Evolutionary conservation across 2,113 vertebrate species (phyloP).

Genomic region (Tapirus terrestris): DNA sequence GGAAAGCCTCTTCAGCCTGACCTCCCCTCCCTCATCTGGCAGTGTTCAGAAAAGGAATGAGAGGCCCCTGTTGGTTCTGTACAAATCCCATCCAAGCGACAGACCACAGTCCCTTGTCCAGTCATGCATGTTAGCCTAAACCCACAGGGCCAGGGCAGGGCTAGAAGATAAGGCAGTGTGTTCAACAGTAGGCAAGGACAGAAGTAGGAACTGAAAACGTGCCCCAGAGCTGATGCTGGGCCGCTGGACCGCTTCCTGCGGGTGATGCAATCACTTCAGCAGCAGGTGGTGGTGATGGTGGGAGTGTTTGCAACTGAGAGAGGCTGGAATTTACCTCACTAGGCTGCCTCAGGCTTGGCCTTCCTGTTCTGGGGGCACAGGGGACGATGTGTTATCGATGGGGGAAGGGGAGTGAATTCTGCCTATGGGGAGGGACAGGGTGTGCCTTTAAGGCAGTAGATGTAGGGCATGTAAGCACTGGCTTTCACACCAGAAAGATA

Average conservation of each 20-base stretch:
- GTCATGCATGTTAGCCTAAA: background rate
- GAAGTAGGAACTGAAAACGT: conserved; percentile 81
- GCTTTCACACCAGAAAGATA: background rate
- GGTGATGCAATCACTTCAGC: conserved; percentile 77
- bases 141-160: background rate
- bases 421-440: background rate
- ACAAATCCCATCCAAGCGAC: background rate
- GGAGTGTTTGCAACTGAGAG: conserved; percentile 58
- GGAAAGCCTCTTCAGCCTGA: background rate
- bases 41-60: background rate
- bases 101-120: background rate
- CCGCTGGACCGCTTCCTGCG: conserved; percentile 68
- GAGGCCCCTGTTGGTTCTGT: background rate
- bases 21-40: too few species aligned
- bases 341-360: conserved; percentile 23
- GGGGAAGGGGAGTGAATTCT: background rate
- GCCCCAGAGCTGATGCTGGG: conserved; percentile 28
- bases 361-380: conserved; percentile 50
- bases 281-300: conserved; percentile 61
- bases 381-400: background rate
- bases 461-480: background rate
- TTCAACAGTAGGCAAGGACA: background rate
- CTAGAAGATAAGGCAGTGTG: background rate
- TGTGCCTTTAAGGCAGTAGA: background rate
- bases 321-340: conserved; percentile 66